Evolutionary conservation across 2,797 vertebrate genomes (phyloP).

Genomic region (Onychomys leucogaster): DNA sequence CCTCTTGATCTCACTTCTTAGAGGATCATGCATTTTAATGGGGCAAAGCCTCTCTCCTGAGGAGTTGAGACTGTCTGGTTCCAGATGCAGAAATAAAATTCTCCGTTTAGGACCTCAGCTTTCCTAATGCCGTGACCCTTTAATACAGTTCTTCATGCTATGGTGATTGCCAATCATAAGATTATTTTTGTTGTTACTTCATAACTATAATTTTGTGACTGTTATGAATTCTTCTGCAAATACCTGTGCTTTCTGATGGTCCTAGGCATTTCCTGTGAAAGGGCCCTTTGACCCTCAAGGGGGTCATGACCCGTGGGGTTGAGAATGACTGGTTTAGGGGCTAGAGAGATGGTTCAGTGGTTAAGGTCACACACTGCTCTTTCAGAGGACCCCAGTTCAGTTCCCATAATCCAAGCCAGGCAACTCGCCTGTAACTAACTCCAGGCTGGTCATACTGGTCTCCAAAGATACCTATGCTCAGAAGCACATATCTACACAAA

Average conservation of each 20-base stretch:
- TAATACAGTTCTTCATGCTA: not conserved
- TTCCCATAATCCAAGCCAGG: not conserved
- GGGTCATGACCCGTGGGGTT: not conserved
- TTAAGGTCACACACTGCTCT: not conserved
- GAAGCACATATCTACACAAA: not conserved
- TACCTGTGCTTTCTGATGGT: not conserved
- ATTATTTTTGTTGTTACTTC: not conserved
- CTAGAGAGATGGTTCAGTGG: not conserved
- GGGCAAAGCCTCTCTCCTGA: constrained; percentile 5
- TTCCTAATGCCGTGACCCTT: not conserved
- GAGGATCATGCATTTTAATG: not conserved
- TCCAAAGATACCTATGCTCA: not conserved
- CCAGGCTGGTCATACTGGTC: not conserved
- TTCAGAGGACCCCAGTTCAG: not conserved
- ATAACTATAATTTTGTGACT: not conserved
- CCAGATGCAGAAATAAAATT: constrained; percentile 59
- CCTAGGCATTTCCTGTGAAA: not conserved
- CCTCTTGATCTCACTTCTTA: not conserved
- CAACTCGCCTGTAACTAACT: not conserved
- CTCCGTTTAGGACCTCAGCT: not conserved
- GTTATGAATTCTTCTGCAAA: not conserved
- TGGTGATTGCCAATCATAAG: not conserved
- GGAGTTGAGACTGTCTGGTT: not conserved
- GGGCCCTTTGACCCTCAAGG: not conserved
- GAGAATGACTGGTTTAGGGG: not conserved